These are phyloP conservation scores for Sebastes fasciatus DNA, from an alignment of 2,113 vertebrate species.

Conservation along the genomic window DNA sequence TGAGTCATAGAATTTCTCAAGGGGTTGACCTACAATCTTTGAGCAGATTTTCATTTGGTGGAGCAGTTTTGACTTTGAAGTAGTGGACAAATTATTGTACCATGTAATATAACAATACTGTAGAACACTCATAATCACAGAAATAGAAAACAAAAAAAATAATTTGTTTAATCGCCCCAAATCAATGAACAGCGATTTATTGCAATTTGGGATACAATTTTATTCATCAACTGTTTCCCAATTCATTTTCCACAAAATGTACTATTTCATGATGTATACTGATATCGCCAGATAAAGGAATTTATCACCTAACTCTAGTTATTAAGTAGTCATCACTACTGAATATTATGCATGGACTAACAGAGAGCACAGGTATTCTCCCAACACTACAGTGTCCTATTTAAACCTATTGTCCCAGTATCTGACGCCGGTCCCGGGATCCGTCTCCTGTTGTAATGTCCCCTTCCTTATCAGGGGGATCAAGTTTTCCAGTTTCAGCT, in stretches of 20 bases:
- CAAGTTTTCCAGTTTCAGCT: constrained; percentile 30
- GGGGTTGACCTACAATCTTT: too few relatives aligned
- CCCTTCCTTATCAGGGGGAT: background rate
- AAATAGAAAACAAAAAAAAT: too few relatives aligned
- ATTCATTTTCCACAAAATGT: background rate
- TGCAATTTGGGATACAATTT: background rate
- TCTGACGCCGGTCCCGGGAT: constrained; percentile 7
- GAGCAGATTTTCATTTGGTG: too few relatives aligned
- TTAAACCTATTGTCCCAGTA: background rate
- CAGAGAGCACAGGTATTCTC: background rate
- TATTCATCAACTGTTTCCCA: background rate
- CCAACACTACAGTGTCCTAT: background rate
- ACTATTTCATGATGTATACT: background rate
- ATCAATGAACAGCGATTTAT: background rate
- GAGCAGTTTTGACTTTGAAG: too few relatives aligned
- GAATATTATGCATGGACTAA: background rate
- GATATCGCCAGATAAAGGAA: background rate
- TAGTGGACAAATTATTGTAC: too few relatives aligned
- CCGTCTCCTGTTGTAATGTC: constrained; percentile 14
- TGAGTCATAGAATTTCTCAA: too few relatives aligned
- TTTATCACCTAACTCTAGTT: background rate
- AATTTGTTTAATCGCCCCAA: too few relatives aligned
- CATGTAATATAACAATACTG: too few relatives aligned
- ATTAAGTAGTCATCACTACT: background rate
- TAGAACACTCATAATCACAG: too few relatives aligned